Percentiles rank a stretch among this genome's conserved stretches.
Evolutionary conservation across 1,140 invertebrate genomes (phyloP).

Genomic region (Diorhabda carinulata): DNA sequence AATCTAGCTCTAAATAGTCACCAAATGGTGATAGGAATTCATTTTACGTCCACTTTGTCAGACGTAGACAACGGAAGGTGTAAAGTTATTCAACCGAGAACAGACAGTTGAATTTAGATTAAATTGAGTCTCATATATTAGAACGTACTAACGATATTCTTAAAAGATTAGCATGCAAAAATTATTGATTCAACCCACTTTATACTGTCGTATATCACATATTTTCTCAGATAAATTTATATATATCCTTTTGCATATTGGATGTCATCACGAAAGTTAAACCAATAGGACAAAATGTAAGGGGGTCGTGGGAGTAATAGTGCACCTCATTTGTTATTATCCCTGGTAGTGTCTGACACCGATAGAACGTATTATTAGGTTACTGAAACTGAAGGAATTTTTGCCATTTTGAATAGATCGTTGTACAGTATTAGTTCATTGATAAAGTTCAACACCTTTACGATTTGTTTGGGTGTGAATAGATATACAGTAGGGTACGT

Average conservation of each 20-base stretch:
- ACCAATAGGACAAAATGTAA: conserved; percentile 8
- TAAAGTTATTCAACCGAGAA: no score
- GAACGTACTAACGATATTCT: no score
- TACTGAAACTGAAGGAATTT: conserved; percentile 10
- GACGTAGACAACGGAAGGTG: no score
- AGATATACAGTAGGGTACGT: neutral
- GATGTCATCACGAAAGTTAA: conserved; percentile 18
- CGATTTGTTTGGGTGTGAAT: neutral
- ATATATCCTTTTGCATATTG: conserved; percentile 12
- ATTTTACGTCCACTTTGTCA: no score
- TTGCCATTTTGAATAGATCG: neutral
- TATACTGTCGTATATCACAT: neutral
- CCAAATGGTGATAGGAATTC: no score
- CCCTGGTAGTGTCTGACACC: conserved; percentile 6
- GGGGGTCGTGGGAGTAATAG: neutral
- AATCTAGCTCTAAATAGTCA: no score
- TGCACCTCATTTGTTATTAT: neutral
- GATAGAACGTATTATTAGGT: conserved; percentile 18
- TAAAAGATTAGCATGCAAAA: conserved; percentile 16
- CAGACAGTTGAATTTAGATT: no score
- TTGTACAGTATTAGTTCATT: neutral
- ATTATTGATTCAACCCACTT: conserved; percentile 17
- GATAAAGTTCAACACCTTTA: neutral
- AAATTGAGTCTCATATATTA: no score
- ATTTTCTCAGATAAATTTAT: conserved; percentile 8